Base-by-base conservation (phyloP, 2,113 vertebrate genomes). In the Colinus virginianus region DNA sequence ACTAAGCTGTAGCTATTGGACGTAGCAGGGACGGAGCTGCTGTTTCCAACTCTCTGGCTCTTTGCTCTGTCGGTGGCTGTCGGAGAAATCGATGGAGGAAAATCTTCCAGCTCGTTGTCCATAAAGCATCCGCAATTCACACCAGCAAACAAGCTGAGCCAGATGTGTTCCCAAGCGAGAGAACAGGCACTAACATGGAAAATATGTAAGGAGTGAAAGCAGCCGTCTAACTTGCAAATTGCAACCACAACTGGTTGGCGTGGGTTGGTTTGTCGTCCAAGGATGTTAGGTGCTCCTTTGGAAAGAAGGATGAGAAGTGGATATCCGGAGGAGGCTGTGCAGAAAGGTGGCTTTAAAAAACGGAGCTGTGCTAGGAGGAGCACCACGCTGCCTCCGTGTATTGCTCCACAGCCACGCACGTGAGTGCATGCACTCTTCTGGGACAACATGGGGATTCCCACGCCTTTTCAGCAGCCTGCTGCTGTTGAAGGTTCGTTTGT, bases 351-450 rank as follows among this genome's bases (percentile, higher is more conserved):
- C 8, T 20, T n/a, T 43, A 3, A 28, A 34, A 42, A 63, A 22
- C 14, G 6, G 1, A 3, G 16, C 23, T 7, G 1, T 5, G 21
- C 16, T 4, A 43, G 36, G 25, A 48, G 46, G 32, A 8, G 26
- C 25, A 26, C 12, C 7, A 0, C 0, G 5, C 5, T 7, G 42
- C 14, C 12, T 7, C 42, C 14, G 1, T 3, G 17, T 12, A 3
- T 18, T 3, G 42, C 56, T 71, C 18, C 1, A 22, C 28, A 55
- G 7, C 38, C 56, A 6, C 12, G 15, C 36, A 36, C 5, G 9
- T 48, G 32, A 12, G 6, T 7, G 0, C 1, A 1, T 49, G 1
- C 43, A 13, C 13, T 55, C 4, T 56, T 43, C 32, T 11, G 6
- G 9, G 8, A 1, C 87, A 30, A 23, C 6, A 1, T 12, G 15